Conservation (phyloP, 2,113 vertebrate genomes). For the Prolemur simus region DNA sequence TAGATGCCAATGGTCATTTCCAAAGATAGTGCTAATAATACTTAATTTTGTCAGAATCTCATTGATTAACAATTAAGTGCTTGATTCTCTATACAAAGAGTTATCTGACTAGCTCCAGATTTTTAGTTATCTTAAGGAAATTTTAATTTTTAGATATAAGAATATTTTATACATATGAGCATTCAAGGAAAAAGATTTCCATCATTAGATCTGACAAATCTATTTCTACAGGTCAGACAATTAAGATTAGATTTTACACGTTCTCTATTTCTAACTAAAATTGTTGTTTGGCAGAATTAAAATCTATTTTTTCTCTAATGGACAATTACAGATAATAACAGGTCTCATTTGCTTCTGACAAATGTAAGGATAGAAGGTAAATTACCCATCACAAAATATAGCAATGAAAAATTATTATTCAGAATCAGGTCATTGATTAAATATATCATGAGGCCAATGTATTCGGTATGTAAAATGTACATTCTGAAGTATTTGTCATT, state of each 20-base stretch:
- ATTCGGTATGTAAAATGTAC: not conserved
- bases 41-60: constrained; percentile 84
- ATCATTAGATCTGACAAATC: constrained; percentile 32
- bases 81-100: constrained; percentile 86
- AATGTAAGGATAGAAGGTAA: not conserved
- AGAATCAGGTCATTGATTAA: not conserved
- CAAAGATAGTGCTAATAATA: constrained; percentile 87
- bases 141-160: not conserved
- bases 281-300: not conserved
- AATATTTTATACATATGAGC: not conserved
- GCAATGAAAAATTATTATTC: not conserved
- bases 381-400: not conserved
- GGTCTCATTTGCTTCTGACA: not conserved
- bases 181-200: not conserved
- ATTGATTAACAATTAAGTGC: constrained; percentile 82
- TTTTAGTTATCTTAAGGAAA: not conserved
- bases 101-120: constrained; percentile 84
- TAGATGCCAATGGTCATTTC: constrained; percentile 85
- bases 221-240: constrained; percentile 54
- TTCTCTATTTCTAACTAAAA: constrained; percentile 33
- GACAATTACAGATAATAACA: not conserved
- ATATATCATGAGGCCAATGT: not conserved
- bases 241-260: constrained; percentile 49
- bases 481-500: not conserved
- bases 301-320: not conserved